Conservation (phyloP, 2,797 vertebrate genomes). For the Alosa sapidissima region DNA sequence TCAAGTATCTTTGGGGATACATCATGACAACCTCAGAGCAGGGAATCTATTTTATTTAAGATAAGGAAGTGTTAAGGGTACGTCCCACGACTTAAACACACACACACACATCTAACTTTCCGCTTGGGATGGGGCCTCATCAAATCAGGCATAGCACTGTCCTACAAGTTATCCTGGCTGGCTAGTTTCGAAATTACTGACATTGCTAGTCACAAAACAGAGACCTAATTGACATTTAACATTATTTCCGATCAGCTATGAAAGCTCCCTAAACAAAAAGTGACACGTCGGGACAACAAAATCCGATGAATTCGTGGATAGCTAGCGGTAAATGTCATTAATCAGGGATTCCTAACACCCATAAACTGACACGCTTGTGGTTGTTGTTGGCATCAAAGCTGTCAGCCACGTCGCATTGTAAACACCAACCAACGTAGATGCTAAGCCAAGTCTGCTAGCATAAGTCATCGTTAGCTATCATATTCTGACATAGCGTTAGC, state of each 20-base stretch:
- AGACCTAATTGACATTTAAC: background rate
- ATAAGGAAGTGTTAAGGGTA: too few relatives aligned
- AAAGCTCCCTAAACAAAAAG: background rate
- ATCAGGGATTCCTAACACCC: background rate
- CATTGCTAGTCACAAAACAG: background rate
- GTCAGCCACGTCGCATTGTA: constrained; percentile 3
- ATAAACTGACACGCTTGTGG: background rate
- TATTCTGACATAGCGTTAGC: background rate
- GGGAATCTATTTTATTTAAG: background rate
- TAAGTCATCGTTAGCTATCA: background rate
- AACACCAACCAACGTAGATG: background rate
- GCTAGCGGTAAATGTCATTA: background rate
- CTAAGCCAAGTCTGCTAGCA: background rate
- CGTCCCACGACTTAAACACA: too few relatives aligned
- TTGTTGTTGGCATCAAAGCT: background rate
- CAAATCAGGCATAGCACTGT: background rate
- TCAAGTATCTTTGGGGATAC: too few relatives aligned
- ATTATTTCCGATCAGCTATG: too few relatives aligned
- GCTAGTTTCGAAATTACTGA: background rate
- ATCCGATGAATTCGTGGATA: background rate
- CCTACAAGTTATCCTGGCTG: background rate
- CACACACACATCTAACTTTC: background rate
- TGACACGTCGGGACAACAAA: background rate
- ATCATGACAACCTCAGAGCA: too few relatives aligned
- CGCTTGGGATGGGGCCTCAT: background rate